Conservation (phyloP, 1,140 invertebrate species). For the Charaxes varanes region DNA sequence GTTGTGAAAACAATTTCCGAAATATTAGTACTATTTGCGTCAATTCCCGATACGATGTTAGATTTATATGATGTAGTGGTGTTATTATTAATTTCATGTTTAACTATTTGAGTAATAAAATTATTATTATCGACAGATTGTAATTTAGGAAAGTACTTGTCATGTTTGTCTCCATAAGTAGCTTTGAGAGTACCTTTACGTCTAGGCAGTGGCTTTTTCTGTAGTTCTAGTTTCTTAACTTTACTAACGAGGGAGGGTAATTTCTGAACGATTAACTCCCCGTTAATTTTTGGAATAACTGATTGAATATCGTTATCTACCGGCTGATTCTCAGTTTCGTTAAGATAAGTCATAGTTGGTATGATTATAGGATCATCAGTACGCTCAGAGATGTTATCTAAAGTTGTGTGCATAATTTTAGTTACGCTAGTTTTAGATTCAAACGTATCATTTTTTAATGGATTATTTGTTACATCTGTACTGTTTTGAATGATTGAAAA, state of each 20-base stretch:
- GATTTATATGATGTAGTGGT: constrained; percentile 4
- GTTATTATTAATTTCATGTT: too few relatives aligned
- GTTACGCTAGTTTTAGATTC: too few relatives aligned
- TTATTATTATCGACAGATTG: constrained; percentile 21
- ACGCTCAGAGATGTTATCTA: constrained; percentile 5
- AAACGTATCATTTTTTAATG: too few relatives aligned
- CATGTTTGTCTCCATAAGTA: constrained; percentile 70
- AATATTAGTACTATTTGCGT: too few relatives aligned
- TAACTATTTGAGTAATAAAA: too few relatives aligned
- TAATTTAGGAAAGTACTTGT: constrained; percentile 49
- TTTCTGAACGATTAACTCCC: constrained; percentile 50
- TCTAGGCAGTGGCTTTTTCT: constrained; percentile 59
- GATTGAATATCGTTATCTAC: constrained; percentile 45
- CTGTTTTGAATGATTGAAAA: too few relatives aligned
- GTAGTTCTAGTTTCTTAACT: constrained; percentile 42
- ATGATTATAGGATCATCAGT: constrained; percentile 41
- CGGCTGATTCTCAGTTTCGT: constrained; percentile 24
- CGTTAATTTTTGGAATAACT: constrained; percentile 27
- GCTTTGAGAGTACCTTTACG: constrained; percentile 70
- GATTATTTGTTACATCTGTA: too few relatives aligned
- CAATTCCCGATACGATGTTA: too few relatives aligned
- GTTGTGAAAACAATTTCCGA: constrained; percentile 1
- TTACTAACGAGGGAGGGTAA: constrained; percentile 21
- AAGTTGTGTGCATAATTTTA: too few relatives aligned
- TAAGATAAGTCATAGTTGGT: constrained; percentile 33